Base-by-base conservation (phyloP, 2,888 invertebrate species). In the Clostera curtula region DNA sequence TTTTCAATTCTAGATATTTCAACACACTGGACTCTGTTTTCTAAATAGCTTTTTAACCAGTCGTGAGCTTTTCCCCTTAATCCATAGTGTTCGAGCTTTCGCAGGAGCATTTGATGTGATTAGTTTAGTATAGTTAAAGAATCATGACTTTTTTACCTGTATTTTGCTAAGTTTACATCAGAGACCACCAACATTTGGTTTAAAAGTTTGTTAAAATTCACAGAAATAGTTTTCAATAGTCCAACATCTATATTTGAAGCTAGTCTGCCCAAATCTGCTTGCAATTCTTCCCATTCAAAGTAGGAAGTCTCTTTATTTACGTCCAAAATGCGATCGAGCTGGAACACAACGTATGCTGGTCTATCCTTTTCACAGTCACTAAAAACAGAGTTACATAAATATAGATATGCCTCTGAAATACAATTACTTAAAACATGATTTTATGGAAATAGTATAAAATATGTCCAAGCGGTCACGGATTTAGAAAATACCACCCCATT, bases 301-400 rank as follows among this genome's bases (percentile, higher is more conserved):
- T 88, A 86, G 18, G 90, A 88, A 0, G 88, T 86, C 30, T 87
- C 85, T 47, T 87, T 87, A 49, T 91, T 90, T 23, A 92, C 82
- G 59, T 93, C 89, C 36, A 91, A 77, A 38, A 90, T 85, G 55
- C 87, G 88, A 45, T 89, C 87, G 43, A 93, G 71, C 64, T 90
- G 88, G 57, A 93, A 91, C 12, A 91, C 89, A 20, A 85, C 80
- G 74, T 92, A 93, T n/a, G 89, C 88, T 37, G 92, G 86, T 44
- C 87, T 86, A 58, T 92, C 89, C 52, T 87, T 83, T 62, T 89
- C 87, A 60, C 93, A 93, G 51, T 89, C 89, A 42, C 93, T 93
- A 66, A 25, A 66, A 66, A 9, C 1, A 6, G 22, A 8, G 16
- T 8, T 19, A 19, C 7, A 14, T 22, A 6, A 21, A 2, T 23